A percentile compares a stretch with the other conserved stretches of the same genome.
These are phyloP conservation scores for Muschampia plurimacula DNA, from an alignment of 2,888 invertebrate genomes.

Conservation along the genomic window DNA sequence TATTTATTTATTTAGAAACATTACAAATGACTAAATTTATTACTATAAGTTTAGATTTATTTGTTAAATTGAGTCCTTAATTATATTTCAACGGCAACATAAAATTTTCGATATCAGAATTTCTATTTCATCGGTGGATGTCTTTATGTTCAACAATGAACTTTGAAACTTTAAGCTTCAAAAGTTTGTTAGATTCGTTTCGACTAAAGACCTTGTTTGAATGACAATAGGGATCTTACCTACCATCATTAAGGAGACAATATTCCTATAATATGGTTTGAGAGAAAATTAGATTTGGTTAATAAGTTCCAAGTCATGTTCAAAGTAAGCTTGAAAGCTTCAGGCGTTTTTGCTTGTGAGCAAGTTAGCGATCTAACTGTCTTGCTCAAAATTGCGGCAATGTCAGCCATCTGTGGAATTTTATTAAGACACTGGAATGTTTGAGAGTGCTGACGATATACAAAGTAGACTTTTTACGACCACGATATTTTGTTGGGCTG, in stretches of 20 bases:
- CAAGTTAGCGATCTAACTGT: not conserved
- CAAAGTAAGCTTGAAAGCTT: slow-evolving; percentile 10
- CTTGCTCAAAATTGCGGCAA: not conserved
- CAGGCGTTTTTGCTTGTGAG: not conserved
- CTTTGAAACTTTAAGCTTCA: slow-evolving; percentile 31
- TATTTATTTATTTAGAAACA: too few relatives aligned
- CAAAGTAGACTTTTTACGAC: too few relatives aligned
- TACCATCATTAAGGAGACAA: slow-evolving; percentile 21
- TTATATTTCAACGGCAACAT: slow-evolving; percentile 15
- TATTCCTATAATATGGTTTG: slow-evolving; percentile 30
- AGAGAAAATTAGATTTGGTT: slow-evolving; percentile 14
- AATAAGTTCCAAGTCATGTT: slow-evolving; percentile 19
- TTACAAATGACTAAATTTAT: too few relatives aligned
- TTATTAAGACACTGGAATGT: too few relatives aligned
- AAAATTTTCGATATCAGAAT: slow-evolving; percentile 20
- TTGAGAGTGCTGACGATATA: too few relatives aligned
- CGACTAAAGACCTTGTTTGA: slow-evolving; percentile 34
- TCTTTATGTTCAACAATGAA: slow-evolving; percentile 36
- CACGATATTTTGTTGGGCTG: too few relatives aligned
- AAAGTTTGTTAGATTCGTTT: slow-evolving; percentile 33
- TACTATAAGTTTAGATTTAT: not conserved
- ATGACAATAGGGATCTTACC: slow-evolving; percentile 39
- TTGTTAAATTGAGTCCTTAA: not conserved
- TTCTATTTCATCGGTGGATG: slow-evolving; percentile 16
- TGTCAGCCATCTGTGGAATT: not conserved